Conservation (phyloP, 2,888 invertebrate genomes). For the Metacarcinus magister region DNA sequence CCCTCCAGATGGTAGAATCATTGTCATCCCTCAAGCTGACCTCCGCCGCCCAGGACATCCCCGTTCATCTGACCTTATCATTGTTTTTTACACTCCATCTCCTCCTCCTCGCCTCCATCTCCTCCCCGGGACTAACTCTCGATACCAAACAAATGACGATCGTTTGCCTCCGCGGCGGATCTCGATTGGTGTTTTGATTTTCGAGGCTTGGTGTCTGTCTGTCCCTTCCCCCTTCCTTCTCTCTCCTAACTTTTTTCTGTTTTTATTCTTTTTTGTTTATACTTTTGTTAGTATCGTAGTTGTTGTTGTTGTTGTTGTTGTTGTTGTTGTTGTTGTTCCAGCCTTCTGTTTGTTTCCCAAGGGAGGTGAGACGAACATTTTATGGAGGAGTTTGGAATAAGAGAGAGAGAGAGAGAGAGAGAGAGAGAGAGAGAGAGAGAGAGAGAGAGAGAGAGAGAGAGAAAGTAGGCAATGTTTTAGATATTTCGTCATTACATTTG, state of each 20-base stretch:
- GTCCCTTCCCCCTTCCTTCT: neutral
- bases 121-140: conserved; percentile 7
- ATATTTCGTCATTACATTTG: conserved; percentile 30
- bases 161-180: conserved; percentile 54
- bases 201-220: neutral
- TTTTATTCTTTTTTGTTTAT: neutral
- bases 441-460: conserved; percentile 63
- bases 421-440: conserved; percentile 62
- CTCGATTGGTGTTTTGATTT: conserved; percentile 31
- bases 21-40: conserved; percentile 73
- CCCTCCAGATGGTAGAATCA: conserved; percentile 60
- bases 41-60: neutral
- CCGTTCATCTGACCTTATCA: conserved; percentile 76
- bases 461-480: neutral
- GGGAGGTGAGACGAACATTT: neutral
- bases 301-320: neutral
- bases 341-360: neutral
- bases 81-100: conserved; percentile 71
- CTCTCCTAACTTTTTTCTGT: neutral
- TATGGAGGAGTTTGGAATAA: neutral
- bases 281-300: neutral
- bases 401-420: conserved; percentile 28
- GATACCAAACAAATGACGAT: conserved; percentile 70
- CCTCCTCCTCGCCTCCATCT: neutral
- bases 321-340: neutral